Conservation (phyloP, 1,140 invertebrate species). For the Hestina assimilis region DNA sequence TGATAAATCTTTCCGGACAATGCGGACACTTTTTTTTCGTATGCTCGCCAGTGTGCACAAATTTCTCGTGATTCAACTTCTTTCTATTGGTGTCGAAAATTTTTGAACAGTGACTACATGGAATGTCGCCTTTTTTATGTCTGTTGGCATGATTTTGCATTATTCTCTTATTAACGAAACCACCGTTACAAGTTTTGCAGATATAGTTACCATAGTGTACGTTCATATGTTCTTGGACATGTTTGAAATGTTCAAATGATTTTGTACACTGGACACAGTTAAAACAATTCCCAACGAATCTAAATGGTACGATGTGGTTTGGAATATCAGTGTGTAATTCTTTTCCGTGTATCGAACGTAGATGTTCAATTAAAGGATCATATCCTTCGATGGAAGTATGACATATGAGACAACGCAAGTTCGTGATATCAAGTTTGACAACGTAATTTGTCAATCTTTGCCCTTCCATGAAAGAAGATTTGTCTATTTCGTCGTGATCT, state of each 20-base stretch:
- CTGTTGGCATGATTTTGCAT: constrained; percentile 33
- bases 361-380: constrained; percentile 34
- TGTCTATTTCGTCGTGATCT: constrained; percentile 31
- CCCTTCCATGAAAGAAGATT: constrained; percentile 38
- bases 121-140: constrained; percentile 37
- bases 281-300: constrained; percentile 36
- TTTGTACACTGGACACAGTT: constrained; percentile 44
- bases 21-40: constrained; percentile 25
- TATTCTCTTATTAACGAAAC: constrained; percentile 55
- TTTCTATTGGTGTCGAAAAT: constrained; percentile 40
- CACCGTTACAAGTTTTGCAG: constrained; percentile 42
- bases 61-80: constrained; percentile 31
- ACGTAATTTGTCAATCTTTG: constrained; percentile 37
- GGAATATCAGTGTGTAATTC: constrained; percentile 37
- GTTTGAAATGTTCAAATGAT: constrained; percentile 40
- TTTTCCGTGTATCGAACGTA: constrained; percentile 34
- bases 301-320: constrained; percentile 48
- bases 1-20: constrained; percentile 43
- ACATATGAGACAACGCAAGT: constrained; percentile 45
- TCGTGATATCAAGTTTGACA: constrained; percentile 53
- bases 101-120: constrained; percentile 28
- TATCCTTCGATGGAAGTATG: constrained; percentile 25
- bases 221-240: constrained; percentile 41
- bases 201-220: constrained; percentile 47
- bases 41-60: constrained; percentile 15